Evolutionary conservation across 2,888 invertebrate species (phyloP).

Genomic region (Baronia brevicornis): DNA sequence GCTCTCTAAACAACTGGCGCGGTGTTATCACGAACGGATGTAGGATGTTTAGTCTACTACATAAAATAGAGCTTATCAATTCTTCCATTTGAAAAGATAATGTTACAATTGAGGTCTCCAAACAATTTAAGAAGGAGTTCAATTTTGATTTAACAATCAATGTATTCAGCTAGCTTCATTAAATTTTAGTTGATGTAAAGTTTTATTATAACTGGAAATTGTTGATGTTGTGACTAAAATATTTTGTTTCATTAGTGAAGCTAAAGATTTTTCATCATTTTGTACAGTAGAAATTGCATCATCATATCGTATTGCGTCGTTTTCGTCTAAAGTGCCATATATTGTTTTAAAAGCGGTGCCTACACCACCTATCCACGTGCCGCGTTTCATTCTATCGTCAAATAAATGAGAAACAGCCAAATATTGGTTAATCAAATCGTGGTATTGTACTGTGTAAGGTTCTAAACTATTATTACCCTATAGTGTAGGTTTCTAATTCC

Average conservation of each 20-base stretch:
- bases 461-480: constrained; percentile 14
- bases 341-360: constrained; percentile 21
- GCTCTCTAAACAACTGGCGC: constrained; percentile 10
- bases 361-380: no score
- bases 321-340: constrained; percentile 24
- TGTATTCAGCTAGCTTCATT: constrained; percentile 13
- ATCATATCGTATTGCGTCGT: constrained; percentile 21
- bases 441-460: constrained; percentile 9
- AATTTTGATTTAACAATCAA: constrained; percentile 12
- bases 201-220: constrained; percentile 13
- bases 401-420: constrained; percentile 20
- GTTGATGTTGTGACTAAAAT: constrained; percentile 19
- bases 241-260: constrained; percentile 20
- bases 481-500: no score
- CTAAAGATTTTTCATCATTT: constrained; percentile 15
- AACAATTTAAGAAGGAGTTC: no score
- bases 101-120: constrained; percentile 10
- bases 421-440: constrained; percentile 15
- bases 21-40: constrained; percentile 22
- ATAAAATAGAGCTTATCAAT: constrained; percentile 12
- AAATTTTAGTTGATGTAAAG: constrained; percentile 13
- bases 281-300: constrained; percentile 17
- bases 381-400: constrained; percentile 14
- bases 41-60: constrained; percentile 15
- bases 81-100: constrained; percentile 17